Base-by-base conservation (phyloP, 37 sponge, comb jelly and placozoan genomes). In the Haliclona indistincta region DNA sequence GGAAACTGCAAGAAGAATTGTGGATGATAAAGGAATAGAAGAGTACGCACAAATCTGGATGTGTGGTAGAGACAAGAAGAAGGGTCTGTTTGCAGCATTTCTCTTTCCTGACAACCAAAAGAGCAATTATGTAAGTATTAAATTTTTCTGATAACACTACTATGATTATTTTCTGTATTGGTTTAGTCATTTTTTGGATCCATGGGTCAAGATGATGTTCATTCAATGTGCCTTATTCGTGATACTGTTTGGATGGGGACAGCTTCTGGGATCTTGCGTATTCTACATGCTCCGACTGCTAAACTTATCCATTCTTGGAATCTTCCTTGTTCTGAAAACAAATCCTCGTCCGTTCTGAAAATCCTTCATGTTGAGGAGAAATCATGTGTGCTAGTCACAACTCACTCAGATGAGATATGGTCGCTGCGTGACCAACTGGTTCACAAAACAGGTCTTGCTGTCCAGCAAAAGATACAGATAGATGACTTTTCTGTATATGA, bases 231-330 rank as follows among this genome's bases (percentile, higher is more conserved):
- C 53, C 71, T 80, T 11, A 66, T 78, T 17, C 39, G 53, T 6
- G 69, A 84, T 75, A 58, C 49, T 28, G 73, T 89, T 39, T 89
- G 90, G 90, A 71, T 89, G 76, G 90, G 90, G 0, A 84, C 84
- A 5, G 36, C 63, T 13, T 32, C 63, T 0, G 90, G 90, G 0
- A 64, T 56, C 41, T 22, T 89, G 34, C 60, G 54, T 20, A 56
- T 89, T 13, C 54, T 84, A 45, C 71, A 89, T 44, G 81, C 84
- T 8, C 76, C 72, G 1, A 75, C 83, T 25, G 71, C 75, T 49
- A 60, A 71, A 56, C 54, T 64, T 8, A 75, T 65, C 47, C 79
- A 71, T 34, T 54, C 70, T 11, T 49, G 72, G 25, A 69, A 80
- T 1, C 71, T 86, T 32, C 60, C 60, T 7, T 15, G 25, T 34